A percentile compares a stretch with the other conserved stretches of the same genome.
phyloP scores from a whole-genome alignment of 2,888 invertebrate species.

The Megaustenia siamemsis region DNA sequence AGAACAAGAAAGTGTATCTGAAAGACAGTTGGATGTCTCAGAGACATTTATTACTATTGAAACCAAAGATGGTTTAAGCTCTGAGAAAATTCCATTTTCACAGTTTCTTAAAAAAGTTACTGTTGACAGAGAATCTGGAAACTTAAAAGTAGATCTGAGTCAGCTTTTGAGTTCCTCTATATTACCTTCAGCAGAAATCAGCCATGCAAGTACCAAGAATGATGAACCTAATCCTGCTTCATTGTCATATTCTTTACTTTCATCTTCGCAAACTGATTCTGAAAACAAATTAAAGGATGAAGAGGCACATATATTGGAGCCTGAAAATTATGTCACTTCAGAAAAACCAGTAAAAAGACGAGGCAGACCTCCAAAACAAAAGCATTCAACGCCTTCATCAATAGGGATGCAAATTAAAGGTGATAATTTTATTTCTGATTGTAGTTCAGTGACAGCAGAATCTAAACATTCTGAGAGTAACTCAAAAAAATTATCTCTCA shows the following conservation, averaged over 20 bases:
- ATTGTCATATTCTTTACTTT: background rate
- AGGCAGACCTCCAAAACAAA: constrained; percentile 41
- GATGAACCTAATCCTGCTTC: background rate
- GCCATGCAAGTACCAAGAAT: background rate
- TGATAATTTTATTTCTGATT: background rate
- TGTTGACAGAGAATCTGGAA: constrained; percentile 43
- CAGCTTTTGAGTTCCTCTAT: constrained; percentile 35
- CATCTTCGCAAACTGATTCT: background rate
- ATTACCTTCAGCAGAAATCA: background rate
- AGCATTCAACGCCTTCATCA: background rate
- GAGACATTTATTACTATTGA: constrained; percentile 51
- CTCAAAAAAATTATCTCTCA: background rate
- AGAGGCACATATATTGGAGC: background rate
- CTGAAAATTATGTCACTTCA: background rate
- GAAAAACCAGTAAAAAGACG: constrained; percentile 31
- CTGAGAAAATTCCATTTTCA: constrained; percentile 49
- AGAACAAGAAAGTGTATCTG: background rate
- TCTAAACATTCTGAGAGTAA: background rate
- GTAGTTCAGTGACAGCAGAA: constrained; percentile 3
- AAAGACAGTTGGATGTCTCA: constrained; percentile 40
- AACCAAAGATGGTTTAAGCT: constrained; percentile 52
- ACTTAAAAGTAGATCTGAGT: constrained; percentile 38
- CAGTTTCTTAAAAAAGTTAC: constrained; percentile 49
- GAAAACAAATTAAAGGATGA: background rate
- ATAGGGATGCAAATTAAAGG: background rate